Conservation (phyloP, 2,888 invertebrate genomes). For the Drosophila prostipennis region DNA sequence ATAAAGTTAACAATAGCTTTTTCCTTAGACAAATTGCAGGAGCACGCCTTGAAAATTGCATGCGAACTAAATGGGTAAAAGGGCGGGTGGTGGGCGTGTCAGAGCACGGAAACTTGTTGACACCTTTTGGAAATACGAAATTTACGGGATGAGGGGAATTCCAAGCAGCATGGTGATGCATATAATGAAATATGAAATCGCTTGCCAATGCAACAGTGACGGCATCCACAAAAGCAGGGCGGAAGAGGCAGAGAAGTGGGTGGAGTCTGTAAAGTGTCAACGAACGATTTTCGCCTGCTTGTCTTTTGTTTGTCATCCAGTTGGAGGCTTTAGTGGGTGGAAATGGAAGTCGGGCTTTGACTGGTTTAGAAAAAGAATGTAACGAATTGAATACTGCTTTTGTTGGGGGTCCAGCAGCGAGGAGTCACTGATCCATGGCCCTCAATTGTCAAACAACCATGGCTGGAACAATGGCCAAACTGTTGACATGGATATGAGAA, state of each 20-base stretch:
- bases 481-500: constrained; percentile 48
- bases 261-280: constrained; percentile 71
- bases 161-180: constrained; percentile 51
- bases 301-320: constrained; percentile 54
- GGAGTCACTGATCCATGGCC: constrained; percentile 79
- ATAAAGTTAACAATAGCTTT: constrained; percentile 7
- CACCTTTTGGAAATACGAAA: constrained; percentile 25
- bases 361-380: constrained; percentile 24
- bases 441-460: constrained; percentile 65
- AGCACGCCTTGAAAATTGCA: constrained; percentile 26
- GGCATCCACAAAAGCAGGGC: constrained; percentile 19
- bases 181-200: constrained; percentile 64
- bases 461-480: constrained; percentile 57
- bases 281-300: constrained; percentile 68
- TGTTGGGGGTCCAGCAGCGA: constrained; percentile 43
- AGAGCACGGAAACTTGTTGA: constrained; percentile 4
- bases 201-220: constrained; percentile 47
- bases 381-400: constrained; percentile 51
- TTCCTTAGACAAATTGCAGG: constrained; percentile 30
- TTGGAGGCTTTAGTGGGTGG: constrained; percentile 23
- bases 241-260: neutral
- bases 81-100: constrained; percentile 7
- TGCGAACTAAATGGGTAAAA: neutral
- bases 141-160: neutral
- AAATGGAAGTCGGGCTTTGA: constrained; percentile 17